Conservation (phyloP, 2,797 vertebrate species). For the Acipenser oxyrinchus region DNA sequence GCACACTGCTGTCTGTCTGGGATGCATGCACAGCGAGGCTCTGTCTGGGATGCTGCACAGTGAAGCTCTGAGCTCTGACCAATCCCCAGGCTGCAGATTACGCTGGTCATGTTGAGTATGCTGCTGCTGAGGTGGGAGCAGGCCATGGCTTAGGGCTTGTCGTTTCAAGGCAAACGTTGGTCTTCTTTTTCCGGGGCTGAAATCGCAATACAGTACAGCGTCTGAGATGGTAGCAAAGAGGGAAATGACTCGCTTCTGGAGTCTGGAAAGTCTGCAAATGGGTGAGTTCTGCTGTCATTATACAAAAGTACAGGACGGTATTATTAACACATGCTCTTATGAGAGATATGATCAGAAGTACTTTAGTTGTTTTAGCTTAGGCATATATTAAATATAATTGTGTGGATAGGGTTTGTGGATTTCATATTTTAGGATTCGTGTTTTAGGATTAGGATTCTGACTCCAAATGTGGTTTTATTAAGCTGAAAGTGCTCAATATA, state of each 20-base stretch:
- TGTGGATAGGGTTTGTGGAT: too few species aligned
- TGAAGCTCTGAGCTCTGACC: slow-evolving; percentile 26
- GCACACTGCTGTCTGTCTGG: slow-evolving; percentile 1
- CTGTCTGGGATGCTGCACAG: slow-evolving; percentile 21
- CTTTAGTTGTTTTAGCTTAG: neutral
- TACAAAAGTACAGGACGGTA: neutral
- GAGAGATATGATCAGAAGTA: neutral
- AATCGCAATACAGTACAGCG: neutral
- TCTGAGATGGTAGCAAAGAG: slow-evolving; percentile 56
- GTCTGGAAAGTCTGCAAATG: slow-evolving; percentile 67
- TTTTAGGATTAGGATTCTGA: too few species aligned
- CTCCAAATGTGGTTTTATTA: too few species aligned
- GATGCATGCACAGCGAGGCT: slow-evolving; percentile 10
- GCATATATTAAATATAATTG: too few species aligned
- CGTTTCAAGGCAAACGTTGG: too few species aligned
- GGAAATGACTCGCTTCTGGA: slow-evolving; percentile 62
- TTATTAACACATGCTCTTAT: neutral
- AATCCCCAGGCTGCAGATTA: slow-evolving; percentile 12
- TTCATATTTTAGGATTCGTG: too few species aligned
- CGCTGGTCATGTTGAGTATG: neutral
- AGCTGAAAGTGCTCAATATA: too few species aligned
- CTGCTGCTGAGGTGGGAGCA: neutral
- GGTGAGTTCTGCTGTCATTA: slow-evolving; percentile 38
- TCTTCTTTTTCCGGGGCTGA: neutral
- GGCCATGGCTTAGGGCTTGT: neutral